phyloP scores from a whole-genome alignment of 2,113 vertebrate genomes.

The Thunnus maccoyii region DNA sequence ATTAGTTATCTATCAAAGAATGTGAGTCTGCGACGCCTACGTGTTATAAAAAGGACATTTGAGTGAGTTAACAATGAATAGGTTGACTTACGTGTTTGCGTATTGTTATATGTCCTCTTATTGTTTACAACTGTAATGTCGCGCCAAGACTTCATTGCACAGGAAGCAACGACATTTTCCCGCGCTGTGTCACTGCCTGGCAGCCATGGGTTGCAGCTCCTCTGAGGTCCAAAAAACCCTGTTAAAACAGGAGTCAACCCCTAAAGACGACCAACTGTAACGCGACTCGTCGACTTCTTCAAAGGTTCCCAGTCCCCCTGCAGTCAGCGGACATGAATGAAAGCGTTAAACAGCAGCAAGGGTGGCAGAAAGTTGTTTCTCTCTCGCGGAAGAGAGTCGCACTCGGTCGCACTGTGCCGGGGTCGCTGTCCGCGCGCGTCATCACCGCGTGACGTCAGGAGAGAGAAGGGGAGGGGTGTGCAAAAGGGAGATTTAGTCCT shows the following conservation, averaged over 20 bases:
- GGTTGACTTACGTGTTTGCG: conserved; percentile 31
- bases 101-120: background rate
- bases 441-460: conserved; percentile 51
- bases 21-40: background rate
- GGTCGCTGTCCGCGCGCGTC: conserved; percentile 34
- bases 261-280: rapidly evolving
- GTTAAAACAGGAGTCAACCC: background rate
- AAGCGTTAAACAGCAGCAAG: background rate
- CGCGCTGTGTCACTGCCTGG: conserved; percentile 74
- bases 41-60: rapidly evolving
- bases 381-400: background rate
- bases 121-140: conserved; percentile 69
- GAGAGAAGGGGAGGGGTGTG: background rate
- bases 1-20: too few relatives aligned
- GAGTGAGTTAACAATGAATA: background rate
- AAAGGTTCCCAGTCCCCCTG: background rate
- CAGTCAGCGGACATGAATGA: rapidly evolving
- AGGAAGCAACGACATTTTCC: conserved; percentile 87
- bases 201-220: background rate
- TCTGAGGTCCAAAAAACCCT: background rate
- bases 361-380: conserved; percentile 12
- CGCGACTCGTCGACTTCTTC: background rate
- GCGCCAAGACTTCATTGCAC: conserved; percentile 82
- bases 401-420: background rate
- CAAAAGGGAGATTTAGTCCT: too few relatives aligned